These are phyloP conservation scores for Eublepharis macularius DNA, from an alignment of 2,113 vertebrate species.

Conservation along the genomic window DNA sequence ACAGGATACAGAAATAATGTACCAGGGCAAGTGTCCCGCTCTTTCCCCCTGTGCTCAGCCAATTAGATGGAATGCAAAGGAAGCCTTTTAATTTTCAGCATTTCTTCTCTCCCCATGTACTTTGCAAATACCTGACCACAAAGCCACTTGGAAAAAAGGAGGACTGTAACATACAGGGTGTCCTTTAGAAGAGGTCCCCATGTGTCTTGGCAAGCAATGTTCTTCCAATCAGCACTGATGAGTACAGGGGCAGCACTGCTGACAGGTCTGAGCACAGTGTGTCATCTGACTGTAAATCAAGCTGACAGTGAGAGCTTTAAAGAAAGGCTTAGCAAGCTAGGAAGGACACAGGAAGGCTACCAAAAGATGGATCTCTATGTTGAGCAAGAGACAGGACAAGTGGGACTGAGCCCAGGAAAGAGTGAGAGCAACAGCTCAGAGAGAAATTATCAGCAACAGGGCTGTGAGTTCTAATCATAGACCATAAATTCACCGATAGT, in stretches of 20 bases:
- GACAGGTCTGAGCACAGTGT: slow-evolving; percentile 35
- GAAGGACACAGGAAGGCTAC: slow-evolving; percentile 4
- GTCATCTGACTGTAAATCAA: slow-evolving; percentile 51
- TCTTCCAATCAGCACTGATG: neutral
- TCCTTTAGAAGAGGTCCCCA: slow-evolving; percentile 37
- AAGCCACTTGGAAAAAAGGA: neutral
- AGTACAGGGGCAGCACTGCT: neutral
- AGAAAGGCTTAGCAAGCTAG: slow-evolving; percentile 14
- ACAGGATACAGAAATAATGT: neutral
- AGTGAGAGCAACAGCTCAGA: slow-evolving; percentile 16
- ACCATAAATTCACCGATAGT: slow-evolving; percentile 31
- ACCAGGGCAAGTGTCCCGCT: neutral
- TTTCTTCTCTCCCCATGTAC: slow-evolving; percentile 2
- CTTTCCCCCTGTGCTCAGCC: neutral
- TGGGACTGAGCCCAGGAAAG: neutral
- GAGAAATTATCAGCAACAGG: slow-evolving; percentile 14
- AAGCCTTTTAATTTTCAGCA: slow-evolving; percentile 30
- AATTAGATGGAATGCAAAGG: neutral
- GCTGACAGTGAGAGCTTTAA: slow-evolving; percentile 41
- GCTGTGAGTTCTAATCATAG: neutral
- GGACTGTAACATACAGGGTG: slow-evolving; percentile 9
- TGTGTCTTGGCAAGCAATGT: neutral
- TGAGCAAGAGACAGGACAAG: rapidly evolving
- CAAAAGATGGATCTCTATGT: neutral
- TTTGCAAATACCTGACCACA: neutral